Conservation (phyloP, 1,140 invertebrate species). For the Drosophila micromelanica region DNA sequence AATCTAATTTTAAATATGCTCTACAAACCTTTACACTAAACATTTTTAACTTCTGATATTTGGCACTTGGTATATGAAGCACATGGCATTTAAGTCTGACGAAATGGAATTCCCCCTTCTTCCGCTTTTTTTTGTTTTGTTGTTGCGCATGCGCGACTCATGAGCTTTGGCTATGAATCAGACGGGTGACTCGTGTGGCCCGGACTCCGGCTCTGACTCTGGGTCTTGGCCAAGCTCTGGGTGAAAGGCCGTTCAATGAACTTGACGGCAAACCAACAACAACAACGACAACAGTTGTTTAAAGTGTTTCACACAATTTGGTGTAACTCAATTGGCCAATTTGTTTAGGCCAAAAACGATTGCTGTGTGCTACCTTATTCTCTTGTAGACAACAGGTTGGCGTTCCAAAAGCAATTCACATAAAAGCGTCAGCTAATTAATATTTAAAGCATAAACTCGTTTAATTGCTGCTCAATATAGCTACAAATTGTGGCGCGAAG, state of each 20-base stretch:
- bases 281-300: constrained; percentile 16
- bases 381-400: constrained; percentile 27
- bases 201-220: background rate
- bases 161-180: constrained; percentile 23
- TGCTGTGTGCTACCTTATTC: constrained; percentile 16
- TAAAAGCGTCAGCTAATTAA: constrained; percentile 60
- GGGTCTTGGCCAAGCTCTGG: constrained; percentile 13
- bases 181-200: background rate
- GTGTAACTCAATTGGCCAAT: constrained; percentile 17
- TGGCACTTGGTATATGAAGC: background rate
- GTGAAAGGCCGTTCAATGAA: constrained; percentile 74
- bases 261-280: constrained; percentile 18
- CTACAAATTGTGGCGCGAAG: constrained; percentile 61
- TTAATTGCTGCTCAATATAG: constrained; percentile 67
- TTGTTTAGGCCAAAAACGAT: constrained; percentile 13
- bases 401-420: constrained; percentile 21
- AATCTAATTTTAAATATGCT: too few relatives aligned
- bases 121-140: too few relatives aligned
- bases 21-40: background rate
- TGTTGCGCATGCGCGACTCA: constrained; percentile 27
- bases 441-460: constrained; percentile 68
- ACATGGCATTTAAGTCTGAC: background rate
- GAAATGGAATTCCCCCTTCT: background rate
- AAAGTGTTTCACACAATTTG: constrained; percentile 39
- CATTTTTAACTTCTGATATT: background rate